These are phyloP conservation scores for Podilymbus podiceps DNA, from an alignment of 2,113 vertebrate genomes.

Conservation along the genomic window DNA sequence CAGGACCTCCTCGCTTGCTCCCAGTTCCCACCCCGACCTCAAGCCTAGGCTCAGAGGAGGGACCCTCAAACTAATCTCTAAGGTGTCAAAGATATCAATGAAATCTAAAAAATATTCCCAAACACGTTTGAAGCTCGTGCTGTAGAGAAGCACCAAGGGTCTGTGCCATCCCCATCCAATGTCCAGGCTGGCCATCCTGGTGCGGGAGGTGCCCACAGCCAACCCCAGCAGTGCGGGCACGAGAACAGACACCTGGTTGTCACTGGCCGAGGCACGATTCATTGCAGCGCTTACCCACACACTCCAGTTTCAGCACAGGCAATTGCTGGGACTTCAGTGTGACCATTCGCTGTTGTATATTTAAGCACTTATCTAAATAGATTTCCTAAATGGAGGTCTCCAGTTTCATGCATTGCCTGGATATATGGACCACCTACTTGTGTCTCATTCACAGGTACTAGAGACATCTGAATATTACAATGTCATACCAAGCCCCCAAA, in stretches of 20 bases:
- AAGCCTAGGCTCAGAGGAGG: neutral
- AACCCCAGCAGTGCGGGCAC: neutral
- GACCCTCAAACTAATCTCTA: neutral
- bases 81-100: neutral
- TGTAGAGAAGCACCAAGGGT: neutral
- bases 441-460: neutral
- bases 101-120: neutral
- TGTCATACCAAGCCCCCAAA: neutral
- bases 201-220: neutral
- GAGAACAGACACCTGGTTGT: neutral
- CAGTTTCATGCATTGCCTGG: neutral
- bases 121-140: accelerated
- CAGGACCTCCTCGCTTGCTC: neutral
- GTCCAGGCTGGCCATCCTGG: neutral
- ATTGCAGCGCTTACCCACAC: accelerated
- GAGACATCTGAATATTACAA: neutral
- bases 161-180: neutral
- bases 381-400: neutral
- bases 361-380: neutral
- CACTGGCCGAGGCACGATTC: neutral
- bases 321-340: neutral
- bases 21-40: neutral
- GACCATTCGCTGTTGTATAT: neutral
- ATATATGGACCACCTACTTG: neutral
- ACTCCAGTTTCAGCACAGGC: neutral